Conservation (phyloP, 2,113 vertebrate genomes). For the Orycteropus afer region DNA sequence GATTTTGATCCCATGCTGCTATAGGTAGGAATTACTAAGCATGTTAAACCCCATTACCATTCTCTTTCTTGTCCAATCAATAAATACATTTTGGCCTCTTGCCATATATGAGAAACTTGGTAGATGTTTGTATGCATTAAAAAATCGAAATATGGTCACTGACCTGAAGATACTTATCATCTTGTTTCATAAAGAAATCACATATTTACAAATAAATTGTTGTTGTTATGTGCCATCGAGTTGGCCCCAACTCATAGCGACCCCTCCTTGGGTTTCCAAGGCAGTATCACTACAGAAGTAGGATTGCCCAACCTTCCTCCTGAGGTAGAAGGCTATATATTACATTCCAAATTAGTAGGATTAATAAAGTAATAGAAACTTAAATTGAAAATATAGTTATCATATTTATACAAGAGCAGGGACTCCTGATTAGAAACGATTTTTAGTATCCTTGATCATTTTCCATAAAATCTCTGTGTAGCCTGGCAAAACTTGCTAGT, state of each 20-base stretch:
- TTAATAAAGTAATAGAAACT: neutral
- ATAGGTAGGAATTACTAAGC: slow-evolving; percentile 8
- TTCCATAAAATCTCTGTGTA: slow-evolving; percentile 17
- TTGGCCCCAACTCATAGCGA: no score
- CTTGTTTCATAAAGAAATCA: neutral
- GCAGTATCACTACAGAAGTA: no score
- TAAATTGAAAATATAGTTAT: neutral
- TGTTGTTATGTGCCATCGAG: no score
- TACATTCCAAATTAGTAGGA: neutral
- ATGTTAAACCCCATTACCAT: neutral
- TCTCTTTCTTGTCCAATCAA: neutral
- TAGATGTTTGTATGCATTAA: neutral
- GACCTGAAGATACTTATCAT: neutral
- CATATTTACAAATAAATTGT: neutral
- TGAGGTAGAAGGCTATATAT: neutral
- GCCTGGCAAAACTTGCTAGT: neutral
- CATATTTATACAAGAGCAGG: neutral
- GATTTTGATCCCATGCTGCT: slow-evolving; percentile 40
- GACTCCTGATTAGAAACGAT: neutral
- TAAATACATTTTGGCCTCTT: neutral
- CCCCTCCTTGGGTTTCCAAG: no score
- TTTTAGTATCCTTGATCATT: neutral
- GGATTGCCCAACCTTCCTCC: no score
- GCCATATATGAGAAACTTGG: neutral
- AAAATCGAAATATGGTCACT: neutral